phyloP scores from a whole-genome alignment of 2,113 vertebrate species.

The Ammospiza caudacuta region DNA sequence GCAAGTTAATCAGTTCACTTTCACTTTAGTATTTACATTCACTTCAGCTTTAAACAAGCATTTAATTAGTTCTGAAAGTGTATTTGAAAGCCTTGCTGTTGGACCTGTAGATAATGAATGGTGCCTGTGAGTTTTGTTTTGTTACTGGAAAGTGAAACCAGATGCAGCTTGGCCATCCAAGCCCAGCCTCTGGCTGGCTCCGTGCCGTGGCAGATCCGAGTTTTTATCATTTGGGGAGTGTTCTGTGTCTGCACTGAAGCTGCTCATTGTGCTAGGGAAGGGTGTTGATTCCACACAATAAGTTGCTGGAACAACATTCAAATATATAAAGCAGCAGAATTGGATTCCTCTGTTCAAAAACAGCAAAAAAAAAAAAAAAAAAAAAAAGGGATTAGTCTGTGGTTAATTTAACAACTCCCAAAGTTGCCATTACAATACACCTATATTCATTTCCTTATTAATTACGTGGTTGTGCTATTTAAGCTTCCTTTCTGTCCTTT shows the following conservation, averaged over 20 bases:
- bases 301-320: background rate
- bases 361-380: fast-evolving
- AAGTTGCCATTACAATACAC: background rate
- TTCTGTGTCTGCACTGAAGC: background rate
- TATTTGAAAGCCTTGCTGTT: background rate
- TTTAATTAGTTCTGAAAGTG: conserved; percentile 31
- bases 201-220: background rate
- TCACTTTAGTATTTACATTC: background rate
- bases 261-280: background rate
- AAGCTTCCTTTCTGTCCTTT: background rate
- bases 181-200: background rate
- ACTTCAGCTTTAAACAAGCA: conserved; percentile 3
- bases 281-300: background rate
- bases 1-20: background rate
- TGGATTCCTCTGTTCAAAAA: background rate
- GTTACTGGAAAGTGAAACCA: conserved; percentile 42
- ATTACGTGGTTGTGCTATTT: background rate
- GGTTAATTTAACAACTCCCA: background rate
- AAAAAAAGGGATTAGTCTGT: background rate
- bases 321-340: background rate
- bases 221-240: background rate
- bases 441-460: background rate
- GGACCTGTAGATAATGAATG: background rate
- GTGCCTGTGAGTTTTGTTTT: background rate
- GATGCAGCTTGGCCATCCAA: background rate